A percentile compares a stretch with the other conserved stretches of the same genome.
phyloP scores from a whole-genome alignment of 2,113 vertebrate species.

The Sciurus niger region DNA sequence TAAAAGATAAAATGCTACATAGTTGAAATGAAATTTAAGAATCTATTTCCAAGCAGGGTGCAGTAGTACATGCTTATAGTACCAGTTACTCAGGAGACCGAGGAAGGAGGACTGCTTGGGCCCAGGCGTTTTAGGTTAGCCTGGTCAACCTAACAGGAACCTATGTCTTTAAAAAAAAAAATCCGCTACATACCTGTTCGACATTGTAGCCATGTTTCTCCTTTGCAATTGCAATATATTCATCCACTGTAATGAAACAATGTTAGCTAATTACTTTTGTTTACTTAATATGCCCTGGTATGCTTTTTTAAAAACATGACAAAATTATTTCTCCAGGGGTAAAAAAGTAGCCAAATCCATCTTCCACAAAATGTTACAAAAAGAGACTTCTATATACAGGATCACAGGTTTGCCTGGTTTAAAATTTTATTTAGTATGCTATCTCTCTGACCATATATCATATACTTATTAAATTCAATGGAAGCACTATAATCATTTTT shows the following conservation, averaged over 20 bases:
- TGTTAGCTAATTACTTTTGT: slow-evolving; percentile 77
- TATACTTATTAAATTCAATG: slow-evolving; percentile 41
- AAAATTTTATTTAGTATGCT: slow-evolving; percentile 53
- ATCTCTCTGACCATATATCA: not conserved
- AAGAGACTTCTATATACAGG: slow-evolving; percentile 37
- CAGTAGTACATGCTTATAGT: no score
- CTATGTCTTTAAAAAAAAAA: not conserved
- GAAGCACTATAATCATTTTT: slow-evolving; percentile 9
- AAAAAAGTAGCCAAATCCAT: slow-evolving; percentile 34
- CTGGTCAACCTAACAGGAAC: not conserved
- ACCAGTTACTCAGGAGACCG: not conserved
- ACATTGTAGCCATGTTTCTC: slow-evolving; percentile 99
- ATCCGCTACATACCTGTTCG: slow-evolving; percentile 93
- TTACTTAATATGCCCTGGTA: slow-evolving; percentile 27
- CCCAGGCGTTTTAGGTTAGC: not conserved
- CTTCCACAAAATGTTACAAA: slow-evolving; percentile 15
- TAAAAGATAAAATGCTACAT: not conserved
- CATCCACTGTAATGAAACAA: slow-evolving; percentile 94
- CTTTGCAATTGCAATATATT: slow-evolving; percentile 98
- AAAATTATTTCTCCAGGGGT: slow-evolving; percentile 36
- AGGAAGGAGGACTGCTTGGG: not conserved
- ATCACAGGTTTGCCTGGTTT: not conserved
- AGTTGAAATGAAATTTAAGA: slow-evolving; percentile 17
- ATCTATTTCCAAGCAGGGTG: not conserved
- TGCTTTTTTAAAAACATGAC: slow-evolving; percentile 19